Evolutionary conservation across 2,113 vertebrate species (phyloP), one percentile per base, ranked within the genome.

Genomic region (Furnarius figulus): DNA sequence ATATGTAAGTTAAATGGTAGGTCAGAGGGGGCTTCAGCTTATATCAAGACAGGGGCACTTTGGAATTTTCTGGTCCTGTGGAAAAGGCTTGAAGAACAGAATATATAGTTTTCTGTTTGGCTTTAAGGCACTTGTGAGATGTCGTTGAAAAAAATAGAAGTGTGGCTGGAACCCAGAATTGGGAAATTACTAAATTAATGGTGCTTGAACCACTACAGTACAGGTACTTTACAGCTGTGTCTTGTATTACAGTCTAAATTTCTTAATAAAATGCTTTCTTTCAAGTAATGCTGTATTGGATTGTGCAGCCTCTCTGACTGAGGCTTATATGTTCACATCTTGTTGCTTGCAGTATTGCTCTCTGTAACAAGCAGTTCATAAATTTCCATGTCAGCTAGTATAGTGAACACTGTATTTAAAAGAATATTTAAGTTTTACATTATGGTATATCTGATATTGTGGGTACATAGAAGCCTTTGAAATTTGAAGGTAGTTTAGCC

Each of bases 1-100:
- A 1, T 33, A 3, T 19, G 1, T 46, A 8, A 74, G 5, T 50
- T 76, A 87, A 72, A 33, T 33, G 23, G 9, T 25, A 78, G 37
- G 46, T 65, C 53, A 76, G 59, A 30, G 23, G 23, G 23, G n/a
- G 14, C n/a, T 81, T 75, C 53, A n/a, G 9, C 23, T 76, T 21
- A 46, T 7, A 5, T 52, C 14, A 55, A 39, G 24, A 13, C 0
- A 3, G 20, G 1, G 1, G 8, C 22, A 24, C 13, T 75, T 59
- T 1, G 4, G 16, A 50, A n/a, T 72, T 92, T 80, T 85, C 22
- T 53, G 12, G 49, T 71, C 7, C 4, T 19, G 4, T 7, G 5
- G 46, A 86, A 88, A 37, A 73, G 14, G 31, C 12, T 55, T 0
- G 0, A 67, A 78, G 35, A 87, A 30, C 31, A 62, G 19, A 33